A percentile compares a stretch with the other conserved stretches of the same genome.
Evolutionary conservation across 2,888 invertebrate genomes (phyloP).

Genomic region (Chaitophorus viminalis): DNA sequence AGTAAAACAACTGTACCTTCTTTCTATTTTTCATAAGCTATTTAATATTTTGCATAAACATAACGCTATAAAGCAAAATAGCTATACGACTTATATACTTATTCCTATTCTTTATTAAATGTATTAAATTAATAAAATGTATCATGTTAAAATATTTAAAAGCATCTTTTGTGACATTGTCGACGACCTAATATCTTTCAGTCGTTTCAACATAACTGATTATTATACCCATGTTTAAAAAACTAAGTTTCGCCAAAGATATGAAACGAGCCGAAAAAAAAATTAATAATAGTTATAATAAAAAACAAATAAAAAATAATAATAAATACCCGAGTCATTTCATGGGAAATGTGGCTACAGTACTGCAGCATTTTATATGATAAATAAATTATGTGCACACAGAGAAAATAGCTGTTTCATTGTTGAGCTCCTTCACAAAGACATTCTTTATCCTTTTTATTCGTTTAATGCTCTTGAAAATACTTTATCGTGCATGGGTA

Average conservation of each 20-base stretch:
- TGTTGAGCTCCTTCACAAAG: neutral
- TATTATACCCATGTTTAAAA: neutral
- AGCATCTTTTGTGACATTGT: too few species aligned
- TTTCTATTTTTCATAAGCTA: too few species aligned
- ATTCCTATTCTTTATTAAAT: too few species aligned
- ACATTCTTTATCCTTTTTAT: neutral
- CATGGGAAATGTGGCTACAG: neutral
- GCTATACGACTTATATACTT: too few species aligned
- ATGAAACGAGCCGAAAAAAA: neutral
- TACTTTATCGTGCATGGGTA: neutral
- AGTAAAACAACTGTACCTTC: too few species aligned
- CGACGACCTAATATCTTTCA: too few species aligned
- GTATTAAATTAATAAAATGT: too few species aligned
- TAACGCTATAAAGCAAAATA: too few species aligned
- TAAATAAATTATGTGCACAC: neutral
- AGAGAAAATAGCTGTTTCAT: neutral
- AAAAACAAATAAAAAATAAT: neutral
- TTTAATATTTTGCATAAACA: too few species aligned
- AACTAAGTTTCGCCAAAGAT: neutral
- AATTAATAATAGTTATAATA: neutral
- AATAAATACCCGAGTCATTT: neutral
- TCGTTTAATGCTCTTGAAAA: neutral
- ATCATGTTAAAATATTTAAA: too few species aligned
- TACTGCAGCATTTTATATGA: neutral
- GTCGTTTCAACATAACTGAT: neutral